Evolutionary conservation across 2,113 vertebrate genomes (phyloP), one percentile per base, ranked within the genome.

Genomic region (Parus major): DNA sequence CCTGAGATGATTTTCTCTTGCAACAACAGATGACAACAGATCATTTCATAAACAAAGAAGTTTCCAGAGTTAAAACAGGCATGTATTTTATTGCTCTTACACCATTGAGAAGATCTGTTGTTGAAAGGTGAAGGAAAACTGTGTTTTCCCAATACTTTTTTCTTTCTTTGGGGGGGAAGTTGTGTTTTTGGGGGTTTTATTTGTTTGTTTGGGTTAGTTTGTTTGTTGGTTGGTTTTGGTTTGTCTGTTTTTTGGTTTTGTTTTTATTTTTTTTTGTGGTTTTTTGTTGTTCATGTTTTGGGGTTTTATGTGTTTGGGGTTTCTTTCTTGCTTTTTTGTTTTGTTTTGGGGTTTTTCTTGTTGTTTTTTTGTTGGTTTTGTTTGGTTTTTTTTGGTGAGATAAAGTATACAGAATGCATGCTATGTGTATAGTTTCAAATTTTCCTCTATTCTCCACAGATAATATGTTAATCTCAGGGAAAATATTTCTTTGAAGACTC

Each of bases 61-160:
- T 61, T 72, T 63, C 10, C 25, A 16, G 44, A 59, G 6, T 55
- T 57, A 15, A 53, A 78, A 19, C 1, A 47, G 4, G 2, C 5
- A 15, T 1, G 0, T 5, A 7, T 0, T 0, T 27, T 72, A 31
- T 19, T 82, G 27, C 3, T 46, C 1, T 33, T 17, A 42, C 0
- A 29, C 2, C 39, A 4, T 1, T 55, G 15, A 66, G 25, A 44
- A 69, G 0, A 1, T 49, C 21, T 76, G 2, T 1, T 82, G 13
- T 76, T 57, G 23, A 84, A 36, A 12, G 4, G 5, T 21, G 6
- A 90, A 66, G 27, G 18, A 85, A 73, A 86, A 36, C 2, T 15
- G 0, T n/a, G 3, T 46, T 88, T 69, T 36, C 4, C 1, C 22
- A 53, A 7, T 10, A 27, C 0, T n/a, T 61, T 4, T 50, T 61